Conservation (phyloP, 2,113 vertebrate species). For the Myrmophylax atrothorax region DNA sequence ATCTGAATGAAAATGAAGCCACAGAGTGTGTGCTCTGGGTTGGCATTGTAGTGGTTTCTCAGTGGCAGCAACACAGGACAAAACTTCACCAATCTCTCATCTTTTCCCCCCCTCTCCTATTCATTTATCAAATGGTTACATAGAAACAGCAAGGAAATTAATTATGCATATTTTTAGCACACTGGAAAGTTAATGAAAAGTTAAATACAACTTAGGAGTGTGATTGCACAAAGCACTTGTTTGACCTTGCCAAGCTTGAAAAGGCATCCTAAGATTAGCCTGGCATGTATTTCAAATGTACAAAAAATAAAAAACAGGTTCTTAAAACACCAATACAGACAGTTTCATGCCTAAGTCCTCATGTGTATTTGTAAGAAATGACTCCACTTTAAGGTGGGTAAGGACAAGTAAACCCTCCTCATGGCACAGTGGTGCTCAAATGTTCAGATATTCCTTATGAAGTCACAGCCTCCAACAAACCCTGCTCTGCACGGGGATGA, state of each 20-base stretch:
- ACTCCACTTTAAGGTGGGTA: constrained; percentile 28
- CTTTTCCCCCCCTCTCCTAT: neutral
- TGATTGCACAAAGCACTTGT: constrained; percentile 33
- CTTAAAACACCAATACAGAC: constrained; percentile 10
- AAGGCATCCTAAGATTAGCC: constrained; percentile 51
- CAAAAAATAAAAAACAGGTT: neutral
- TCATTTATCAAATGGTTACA: constrained; percentile 22
- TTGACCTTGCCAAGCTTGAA: constrained; percentile 47
- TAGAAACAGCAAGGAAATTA: constrained; percentile 43
- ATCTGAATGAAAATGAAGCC: constrained; percentile 19
- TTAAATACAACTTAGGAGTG: constrained; percentile 39
- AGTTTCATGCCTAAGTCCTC: neutral
- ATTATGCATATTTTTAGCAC: constrained; percentile 20
- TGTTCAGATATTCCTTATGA: neutral
- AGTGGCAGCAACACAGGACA: neutral
- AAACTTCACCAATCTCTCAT: neutral
- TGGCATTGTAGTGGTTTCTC: neutral
- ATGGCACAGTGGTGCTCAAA: neutral
- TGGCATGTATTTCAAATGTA: constrained; percentile 39
- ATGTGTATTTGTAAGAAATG: constrained; percentile 35
- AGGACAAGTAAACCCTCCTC: neutral
- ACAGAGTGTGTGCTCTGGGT: neutral
- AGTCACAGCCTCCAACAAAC: neutral
- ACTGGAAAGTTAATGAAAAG: constrained; percentile 55
- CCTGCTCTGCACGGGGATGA: neutral